A percentile compares a stretch with the other conserved stretches of the same genome.
Evolutionary conservation across 2,888 invertebrate species (phyloP).

Genomic region (Halictus quadricinctus): DNA sequence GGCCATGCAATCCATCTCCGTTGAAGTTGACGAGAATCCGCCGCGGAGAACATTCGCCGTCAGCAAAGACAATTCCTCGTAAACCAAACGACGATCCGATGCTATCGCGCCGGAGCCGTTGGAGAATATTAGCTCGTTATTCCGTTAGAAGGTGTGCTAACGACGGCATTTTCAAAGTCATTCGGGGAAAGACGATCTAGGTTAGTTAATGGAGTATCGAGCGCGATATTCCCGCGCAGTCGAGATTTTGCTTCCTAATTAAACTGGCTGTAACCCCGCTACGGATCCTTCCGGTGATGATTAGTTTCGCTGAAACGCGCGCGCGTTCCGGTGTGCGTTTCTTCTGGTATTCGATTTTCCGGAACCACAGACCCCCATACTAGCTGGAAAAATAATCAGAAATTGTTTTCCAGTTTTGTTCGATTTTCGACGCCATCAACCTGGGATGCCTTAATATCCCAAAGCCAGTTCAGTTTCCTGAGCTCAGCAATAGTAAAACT

Average conservation of each 20-base stretch:
- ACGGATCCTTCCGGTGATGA: background rate
- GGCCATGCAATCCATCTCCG: constrained; percentile 26
- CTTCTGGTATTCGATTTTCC: background rate
- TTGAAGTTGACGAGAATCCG: constrained; percentile 23
- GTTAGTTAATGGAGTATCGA: constrained; percentile 13
- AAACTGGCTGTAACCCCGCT: background rate
- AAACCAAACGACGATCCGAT: constrained; percentile 23
- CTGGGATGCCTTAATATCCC: too few relatives aligned
- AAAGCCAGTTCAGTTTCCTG: too few relatives aligned
- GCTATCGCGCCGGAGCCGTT: background rate
- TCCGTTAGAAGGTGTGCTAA: constrained; percentile 11
- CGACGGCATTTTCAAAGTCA: constrained; percentile 13
- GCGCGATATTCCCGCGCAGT: background rate
- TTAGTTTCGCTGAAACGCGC: background rate
- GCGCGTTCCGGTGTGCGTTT: background rate
- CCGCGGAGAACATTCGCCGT: constrained; percentile 8
- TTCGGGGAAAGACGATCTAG: background rate
- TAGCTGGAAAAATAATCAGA: too few relatives aligned
- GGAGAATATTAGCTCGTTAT: constrained; percentile 30
- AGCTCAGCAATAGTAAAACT: too few relatives aligned
- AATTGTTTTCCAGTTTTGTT: too few relatives aligned
- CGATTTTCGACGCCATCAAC: too few relatives aligned
- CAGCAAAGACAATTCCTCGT: constrained; percentile 16
- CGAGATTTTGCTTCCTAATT: background rate
- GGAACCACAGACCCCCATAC: background rate